Base-by-base conservation (phyloP, 2,888 invertebrate species). In the Entomobrya proxima region DNA sequence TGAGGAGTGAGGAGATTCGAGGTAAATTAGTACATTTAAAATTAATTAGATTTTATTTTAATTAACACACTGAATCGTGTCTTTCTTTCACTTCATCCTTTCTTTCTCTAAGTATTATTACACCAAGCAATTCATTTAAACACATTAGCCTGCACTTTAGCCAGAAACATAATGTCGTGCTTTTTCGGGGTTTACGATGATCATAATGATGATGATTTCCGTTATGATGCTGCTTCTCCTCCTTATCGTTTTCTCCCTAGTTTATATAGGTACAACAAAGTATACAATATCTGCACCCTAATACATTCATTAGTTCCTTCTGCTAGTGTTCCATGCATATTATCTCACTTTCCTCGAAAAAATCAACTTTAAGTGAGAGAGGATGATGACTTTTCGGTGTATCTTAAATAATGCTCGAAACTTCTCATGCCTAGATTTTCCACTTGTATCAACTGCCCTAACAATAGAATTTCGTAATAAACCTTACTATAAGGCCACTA, bases 191-290 rank as follows among this genome's bases (percentile, higher is more conserved):
- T 27, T 72, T 37, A 61, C 21, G 77, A 64, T 64, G 47, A 79
- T 52, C 61, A 82, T 76, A 77, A 78, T 74, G 78, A 85, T 85
- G 77, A 85, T 85, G 78, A 85, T 85, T 85, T 85, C 84, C 84
- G 69, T 74, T 85, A 78, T 78, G 78, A 72, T 52, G 67, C 76
- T 61, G 35, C 21, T 77, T 85, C 77, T 69, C 47, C 47, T 55
- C 52, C n/a, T n/a, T n/a, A n/a, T n/a, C n/a, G n/a, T n/a, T 21
- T 40, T 58, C 40, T 55, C 69, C 76, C 55, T n/a, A 61, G 2
- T 37, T 13, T 40, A 40, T 37, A 58, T 37, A 37, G 18, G 24
- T 13, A 44, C 18, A 44, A 40, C 27, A 47, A 47, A 15, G 21
- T 52, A 58, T 6, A 55, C 5, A 55, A 9, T 55, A 2, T 2